These are phyloP conservation scores for Lithophane semibrunnea DNA, from an alignment of 2,888 invertebrate species.

Conservation along the genomic window DNA sequence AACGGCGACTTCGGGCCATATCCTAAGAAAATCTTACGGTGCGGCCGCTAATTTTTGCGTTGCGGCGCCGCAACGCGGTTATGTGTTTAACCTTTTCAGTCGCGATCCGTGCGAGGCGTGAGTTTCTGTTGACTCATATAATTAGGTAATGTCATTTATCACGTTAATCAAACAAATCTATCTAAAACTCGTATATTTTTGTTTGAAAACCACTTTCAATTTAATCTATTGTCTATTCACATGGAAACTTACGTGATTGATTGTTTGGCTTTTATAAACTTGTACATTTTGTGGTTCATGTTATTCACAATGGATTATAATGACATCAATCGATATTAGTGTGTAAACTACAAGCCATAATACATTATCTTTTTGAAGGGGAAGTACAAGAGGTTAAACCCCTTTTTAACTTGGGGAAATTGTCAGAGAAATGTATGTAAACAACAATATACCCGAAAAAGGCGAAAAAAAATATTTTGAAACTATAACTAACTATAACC, in stretches of 20 bases:
- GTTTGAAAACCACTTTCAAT: background rate
- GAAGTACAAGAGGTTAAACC: background rate
- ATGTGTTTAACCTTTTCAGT: background rate
- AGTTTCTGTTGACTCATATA: background rate
- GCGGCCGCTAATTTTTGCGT: no score
- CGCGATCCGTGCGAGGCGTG: no score
- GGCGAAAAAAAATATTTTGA: background rate
- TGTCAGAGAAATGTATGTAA: background rate
- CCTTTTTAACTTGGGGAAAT: background rate
- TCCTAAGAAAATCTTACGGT: no score
- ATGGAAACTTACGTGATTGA: background rate
- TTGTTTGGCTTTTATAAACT: background rate
- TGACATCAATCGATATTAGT: constrained; percentile 1
- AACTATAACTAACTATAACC: background rate
- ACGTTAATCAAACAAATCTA: background rate
- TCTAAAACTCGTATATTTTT: background rate
- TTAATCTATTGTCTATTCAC: constrained; percentile 5
- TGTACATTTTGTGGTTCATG: background rate
- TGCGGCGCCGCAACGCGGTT: no score
- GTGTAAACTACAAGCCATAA: background rate
- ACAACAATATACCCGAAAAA: background rate
- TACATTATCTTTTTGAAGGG: no score
- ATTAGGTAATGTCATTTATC: background rate
- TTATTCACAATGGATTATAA: background rate
- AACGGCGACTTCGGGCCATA: no score